These are phyloP conservation scores for Pungitius pungitius DNA, from an alignment of 2,113 vertebrate genomes.

Conservation along the genomic window DNA sequence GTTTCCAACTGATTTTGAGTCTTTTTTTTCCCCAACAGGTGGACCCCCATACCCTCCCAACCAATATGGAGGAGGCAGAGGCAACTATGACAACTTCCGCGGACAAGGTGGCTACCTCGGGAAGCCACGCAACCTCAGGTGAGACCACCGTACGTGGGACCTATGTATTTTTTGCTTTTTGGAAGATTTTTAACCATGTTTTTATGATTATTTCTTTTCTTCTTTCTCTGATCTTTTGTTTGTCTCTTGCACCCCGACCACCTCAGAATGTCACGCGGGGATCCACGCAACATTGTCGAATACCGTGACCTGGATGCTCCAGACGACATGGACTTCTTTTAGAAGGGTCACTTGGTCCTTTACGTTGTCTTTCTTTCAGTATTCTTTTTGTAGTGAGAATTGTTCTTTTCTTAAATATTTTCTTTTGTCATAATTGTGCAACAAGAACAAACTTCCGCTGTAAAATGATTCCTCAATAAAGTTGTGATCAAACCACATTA, in stretches of 20 bases:
- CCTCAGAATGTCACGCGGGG: slow-evolving; percentile 89
- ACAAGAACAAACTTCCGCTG: slow-evolving; percentile 31
- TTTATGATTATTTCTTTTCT: background rate
- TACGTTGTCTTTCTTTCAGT: slow-evolving; percentile 14
- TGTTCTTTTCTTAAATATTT: slow-evolving; percentile 28
- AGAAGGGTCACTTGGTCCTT: slow-evolving; percentile 45
- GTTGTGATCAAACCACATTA: slow-evolving; percentile 26
- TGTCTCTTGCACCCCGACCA: background rate
- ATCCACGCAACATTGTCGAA: slow-evolving; percentile 91
- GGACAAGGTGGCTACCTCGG: slow-evolving; percentile 89
- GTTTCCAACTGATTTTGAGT: background rate
- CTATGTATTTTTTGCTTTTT: background rate
- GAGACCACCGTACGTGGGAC: slow-evolving; percentile 53
- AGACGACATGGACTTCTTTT: slow-evolving; percentile 94
- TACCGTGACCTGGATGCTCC: slow-evolving; percentile 92
- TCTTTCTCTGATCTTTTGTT: background rate
- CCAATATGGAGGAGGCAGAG: slow-evolving; percentile 87
- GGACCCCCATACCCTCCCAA: slow-evolving; percentile 88
- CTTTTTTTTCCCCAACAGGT: slow-evolving; percentile 53
- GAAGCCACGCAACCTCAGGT: slow-evolving; percentile 93
- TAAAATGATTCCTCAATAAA: slow-evolving; percentile 67
- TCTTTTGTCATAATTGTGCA: slow-evolving; percentile 47
- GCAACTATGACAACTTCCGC: slow-evolving; percentile 90
- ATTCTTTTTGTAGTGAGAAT: slow-evolving; percentile 11
- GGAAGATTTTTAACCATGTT: background rate